Evolutionary conservation across 2,797 vertebrate species (phyloP).

Genomic region (Borostomias antarcticus): DNA sequence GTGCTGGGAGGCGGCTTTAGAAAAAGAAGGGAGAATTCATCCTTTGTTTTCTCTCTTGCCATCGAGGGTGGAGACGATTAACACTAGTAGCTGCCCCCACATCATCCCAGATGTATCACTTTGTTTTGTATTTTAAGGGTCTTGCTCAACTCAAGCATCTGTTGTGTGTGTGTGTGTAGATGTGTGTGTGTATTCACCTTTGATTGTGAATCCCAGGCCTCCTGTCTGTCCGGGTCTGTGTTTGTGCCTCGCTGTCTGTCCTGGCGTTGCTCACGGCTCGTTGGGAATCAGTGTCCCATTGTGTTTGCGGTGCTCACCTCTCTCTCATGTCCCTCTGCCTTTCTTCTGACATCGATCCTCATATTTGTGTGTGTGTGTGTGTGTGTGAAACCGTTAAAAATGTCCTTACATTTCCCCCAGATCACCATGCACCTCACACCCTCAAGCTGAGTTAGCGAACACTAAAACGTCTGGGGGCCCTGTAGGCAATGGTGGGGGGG

Average conservation of each 20-base stretch:
- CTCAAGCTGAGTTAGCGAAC: slow-evolving; percentile 58
- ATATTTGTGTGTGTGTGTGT: slow-evolving; percentile 9
- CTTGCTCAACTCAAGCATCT: not conserved
- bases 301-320: too few species aligned
- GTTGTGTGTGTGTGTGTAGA: not conserved
- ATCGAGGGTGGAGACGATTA: not conserved
- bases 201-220: not conserved
- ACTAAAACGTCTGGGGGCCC: slow-evolving; percentile 35
- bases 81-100: not conserved
- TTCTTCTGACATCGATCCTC: not conserved
- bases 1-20: not conserved
- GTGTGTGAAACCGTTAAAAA: not conserved
- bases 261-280: too few species aligned
- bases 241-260: not conserved
- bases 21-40: not conserved
- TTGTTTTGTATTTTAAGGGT: too few species aligned
- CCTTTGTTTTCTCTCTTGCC: not conserved
- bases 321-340: not conserved
- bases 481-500: slow-evolving; percentile 28
- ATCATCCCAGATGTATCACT: not conserved
- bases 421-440: slow-evolving; percentile 37
- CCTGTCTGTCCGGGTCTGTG: not conserved
- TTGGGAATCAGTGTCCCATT: too few species aligned
- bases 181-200: not conserved
- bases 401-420: not conserved